Base-by-base conservation (phyloP, 1,140 invertebrate genomes). In the Euschistus heros region DNA sequence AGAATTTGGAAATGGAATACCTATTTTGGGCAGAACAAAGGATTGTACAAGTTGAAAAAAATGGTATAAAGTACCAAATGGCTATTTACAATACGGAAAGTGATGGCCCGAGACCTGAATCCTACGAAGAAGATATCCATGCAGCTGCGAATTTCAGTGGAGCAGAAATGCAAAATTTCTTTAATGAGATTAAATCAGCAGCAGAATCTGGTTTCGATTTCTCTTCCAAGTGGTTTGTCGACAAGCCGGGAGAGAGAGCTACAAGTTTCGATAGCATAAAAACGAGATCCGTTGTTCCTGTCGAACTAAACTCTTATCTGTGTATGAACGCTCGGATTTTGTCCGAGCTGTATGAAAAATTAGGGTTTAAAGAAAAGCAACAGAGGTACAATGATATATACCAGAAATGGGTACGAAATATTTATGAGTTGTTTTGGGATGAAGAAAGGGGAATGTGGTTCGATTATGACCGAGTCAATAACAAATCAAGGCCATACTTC, bases 151-250 rank as follows among this genome's bases (percentile, higher is more conserved):
- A 70, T 67, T 75, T 73, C 24, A 83, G 83, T 0, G 42, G 89
- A 88, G 82, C 83, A 37, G 86, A 85, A 47, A 89, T 86, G 72
- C 82, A 89, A 68, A 79, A 83, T 57, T 81, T 88, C 68, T 94
- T 89, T 71, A 80, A 84, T 0, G 86, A 94, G 74, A 72, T 95
- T 2, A 92, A 92, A 72, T 85, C 92, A 0, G 92, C 89, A 0
- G 91, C 91, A 0, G 93, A 97, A 74, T 92, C 90, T 1, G 93
- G 93, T 2, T 95, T 92, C 92, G 94, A 97, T 74, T 97, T 95
- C 76, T 93, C 90, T 17, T 90, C 88, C 6, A 79, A 93, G 60
- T 97, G 94, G 94, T 94, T 93, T 72, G 84, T 88, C 63, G 72
- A 76, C n/a, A 75, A 79, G 8, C 84, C 85, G 80, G 87, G 87